Percentiles rank a stretch among this genome's conserved stretches.
Conservation (phyloP, 1,140 invertebrate genomes). For the Mizuhopecten yessoensis region DNA sequence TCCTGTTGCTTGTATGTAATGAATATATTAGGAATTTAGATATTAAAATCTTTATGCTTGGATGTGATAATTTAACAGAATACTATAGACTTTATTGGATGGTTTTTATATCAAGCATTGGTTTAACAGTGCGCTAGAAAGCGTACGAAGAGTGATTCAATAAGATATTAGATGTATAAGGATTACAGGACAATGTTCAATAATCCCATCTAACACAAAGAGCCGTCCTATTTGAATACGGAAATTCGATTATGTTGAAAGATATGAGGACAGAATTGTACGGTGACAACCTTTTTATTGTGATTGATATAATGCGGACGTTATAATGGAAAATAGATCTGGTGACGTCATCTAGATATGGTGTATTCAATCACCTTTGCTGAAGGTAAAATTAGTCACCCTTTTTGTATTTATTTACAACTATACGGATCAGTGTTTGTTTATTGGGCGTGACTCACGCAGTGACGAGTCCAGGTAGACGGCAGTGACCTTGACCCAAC, state of each 20-base stretch:
- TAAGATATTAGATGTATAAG: too few relatives aligned
- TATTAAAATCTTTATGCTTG: too few relatives aligned
- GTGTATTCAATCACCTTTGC: too few relatives aligned
- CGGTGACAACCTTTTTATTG: background rate
- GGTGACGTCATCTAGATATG: background rate
- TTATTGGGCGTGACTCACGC: conserved; percentile 13
- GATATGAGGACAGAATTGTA: background rate
- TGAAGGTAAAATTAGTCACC: background rate
- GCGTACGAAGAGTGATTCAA: too few relatives aligned
- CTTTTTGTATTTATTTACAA: background rate
- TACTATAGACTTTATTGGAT: too few relatives aligned
- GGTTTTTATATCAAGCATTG: too few relatives aligned
- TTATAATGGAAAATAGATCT: background rate
- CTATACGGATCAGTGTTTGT: background rate
- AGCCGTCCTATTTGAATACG: background rate
- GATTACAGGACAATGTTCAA: too few relatives aligned
- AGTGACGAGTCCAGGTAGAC: conserved; percentile 21
- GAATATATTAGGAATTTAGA: too few relatives aligned
- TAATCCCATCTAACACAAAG: too few relatives aligned
- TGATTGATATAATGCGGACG: background rate
- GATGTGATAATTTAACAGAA: too few relatives aligned
- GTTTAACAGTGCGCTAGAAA: too few relatives aligned
- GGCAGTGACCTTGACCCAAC: background rate
- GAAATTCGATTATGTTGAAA: background rate
- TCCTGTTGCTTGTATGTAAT: too few relatives aligned